Conservation (phyloP, 2,113 vertebrate genomes). For the Pyxicephalus adspersus region DNA sequence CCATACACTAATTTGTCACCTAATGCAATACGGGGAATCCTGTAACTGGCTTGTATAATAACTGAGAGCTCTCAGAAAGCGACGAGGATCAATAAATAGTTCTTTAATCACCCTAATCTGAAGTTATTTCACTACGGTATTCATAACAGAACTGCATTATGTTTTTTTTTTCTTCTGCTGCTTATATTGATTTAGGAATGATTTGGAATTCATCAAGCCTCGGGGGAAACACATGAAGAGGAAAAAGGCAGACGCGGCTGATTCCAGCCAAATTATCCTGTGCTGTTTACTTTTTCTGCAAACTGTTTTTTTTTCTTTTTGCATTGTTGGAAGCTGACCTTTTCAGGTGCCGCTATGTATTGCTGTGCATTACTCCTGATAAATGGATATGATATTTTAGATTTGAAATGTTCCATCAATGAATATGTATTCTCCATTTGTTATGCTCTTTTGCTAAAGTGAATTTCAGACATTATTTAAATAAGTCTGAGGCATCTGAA, state of each 20-base stretch:
- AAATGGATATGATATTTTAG: conserved; percentile 45
- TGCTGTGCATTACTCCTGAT: conserved; percentile 11
- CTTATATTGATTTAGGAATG: conserved; percentile 29
- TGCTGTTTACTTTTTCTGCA: background rate
- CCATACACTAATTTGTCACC: background rate
- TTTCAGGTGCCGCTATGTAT: background rate
- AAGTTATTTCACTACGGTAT: conserved; percentile 1
- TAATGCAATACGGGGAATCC: conserved; percentile 11
- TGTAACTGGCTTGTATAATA: conserved; percentile 26
- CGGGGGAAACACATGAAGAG: conserved; percentile 1
- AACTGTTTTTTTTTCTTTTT: conserved; percentile 27
- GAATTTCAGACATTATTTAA: background rate
- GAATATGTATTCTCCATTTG: conserved; percentile 32
- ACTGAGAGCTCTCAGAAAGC: conserved; percentile 1
- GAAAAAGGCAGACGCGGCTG: background rate
- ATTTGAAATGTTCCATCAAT: conserved; percentile 19
- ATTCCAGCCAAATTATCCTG: background rate
- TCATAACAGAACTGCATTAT: background rate
- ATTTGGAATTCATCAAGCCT: conserved; percentile 15
- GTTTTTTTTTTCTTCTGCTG: background rate
- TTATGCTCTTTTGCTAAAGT: conserved; percentile 10
- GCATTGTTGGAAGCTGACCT: conserved; percentile 22
- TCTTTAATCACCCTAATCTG: conserved; percentile 35
- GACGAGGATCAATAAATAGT: conserved; percentile 40
- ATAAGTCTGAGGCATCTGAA: background rate